Conservation (phyloP, 2,113 vertebrate species). For the Penelope pileata region DNA sequence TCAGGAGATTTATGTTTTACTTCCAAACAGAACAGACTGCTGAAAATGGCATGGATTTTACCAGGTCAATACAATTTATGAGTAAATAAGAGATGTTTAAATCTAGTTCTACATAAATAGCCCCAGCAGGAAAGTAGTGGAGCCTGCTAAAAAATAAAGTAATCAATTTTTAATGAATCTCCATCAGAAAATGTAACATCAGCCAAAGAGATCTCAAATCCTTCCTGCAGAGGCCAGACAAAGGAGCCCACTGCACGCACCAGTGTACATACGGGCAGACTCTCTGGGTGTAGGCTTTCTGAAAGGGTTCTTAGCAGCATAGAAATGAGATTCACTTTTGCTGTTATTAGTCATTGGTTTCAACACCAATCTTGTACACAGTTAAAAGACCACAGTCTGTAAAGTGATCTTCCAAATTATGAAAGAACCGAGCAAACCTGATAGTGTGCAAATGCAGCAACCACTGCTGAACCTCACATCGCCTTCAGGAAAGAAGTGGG, state of each 20-base stretch:
- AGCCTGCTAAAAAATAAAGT: neutral
- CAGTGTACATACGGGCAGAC: neutral
- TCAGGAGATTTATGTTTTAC: neutral
- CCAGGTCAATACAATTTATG: conserved; percentile 34
- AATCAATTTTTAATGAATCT: conserved; percentile 47
- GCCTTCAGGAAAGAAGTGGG: neutral
- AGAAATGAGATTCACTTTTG: neutral
- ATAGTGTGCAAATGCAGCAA: accelerated
- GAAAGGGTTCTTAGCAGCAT: neutral
- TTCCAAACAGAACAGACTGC: conserved; percentile 26
- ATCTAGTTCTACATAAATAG: conserved; percentile 12
- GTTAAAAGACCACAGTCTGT: neutral
- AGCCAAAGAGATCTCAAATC: conserved; percentile 1
- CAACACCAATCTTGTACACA: neutral
- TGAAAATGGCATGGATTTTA: conserved; percentile 21
- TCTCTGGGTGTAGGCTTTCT: neutral
- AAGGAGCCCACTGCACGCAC: neutral
- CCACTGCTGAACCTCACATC: neutral
- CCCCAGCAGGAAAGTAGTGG: neutral
- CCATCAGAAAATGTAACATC: conserved; percentile 19
- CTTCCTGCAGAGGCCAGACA: neutral
- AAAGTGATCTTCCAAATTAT: neutral
- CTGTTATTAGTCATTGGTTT: neutral
- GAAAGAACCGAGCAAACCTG: neutral
- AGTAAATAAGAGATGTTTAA: conserved; percentile 14